Evolutionary conservation across 2,113 vertebrate genomes (phyloP).

Genomic region (Nymphicus hollandicus): DNA sequence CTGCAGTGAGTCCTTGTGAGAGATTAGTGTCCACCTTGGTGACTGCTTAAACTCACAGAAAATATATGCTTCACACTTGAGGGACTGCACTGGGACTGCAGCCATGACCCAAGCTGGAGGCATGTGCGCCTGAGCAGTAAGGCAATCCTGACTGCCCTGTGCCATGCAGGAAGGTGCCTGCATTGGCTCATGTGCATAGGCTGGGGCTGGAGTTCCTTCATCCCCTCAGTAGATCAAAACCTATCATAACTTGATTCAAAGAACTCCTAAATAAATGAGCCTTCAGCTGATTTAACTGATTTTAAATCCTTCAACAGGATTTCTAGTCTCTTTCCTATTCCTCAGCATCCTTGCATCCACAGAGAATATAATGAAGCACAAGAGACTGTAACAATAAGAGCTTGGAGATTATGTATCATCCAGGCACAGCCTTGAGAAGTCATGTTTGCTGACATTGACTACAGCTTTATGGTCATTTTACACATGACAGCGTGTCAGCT

Average conservation of each 20-base stretch:
- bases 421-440: constrained; percentile 24
- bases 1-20: background rate
- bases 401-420: background rate
- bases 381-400: background rate
- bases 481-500: constrained; percentile 18
- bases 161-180: background rate
- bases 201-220: background rate
- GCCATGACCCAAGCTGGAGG: background rate
- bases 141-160: background rate
- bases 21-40: too few relatives aligned
- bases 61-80: background rate
- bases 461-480: constrained; percentile 25
- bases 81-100: background rate
- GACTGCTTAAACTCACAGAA: background rate
- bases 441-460: constrained; percentile 42
- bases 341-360: background rate
- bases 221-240: background rate
- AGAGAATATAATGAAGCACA: background rate
- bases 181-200: accelerated
- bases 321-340: background rate
- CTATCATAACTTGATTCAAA: background rate
- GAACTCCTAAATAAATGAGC: background rate
- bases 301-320: background rate
- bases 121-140: accelerated
- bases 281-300: background rate